Evolutionary conservation across 2,888 invertebrate genomes (phyloP).

Genomic region (Tupiocoris notatus): DNA sequence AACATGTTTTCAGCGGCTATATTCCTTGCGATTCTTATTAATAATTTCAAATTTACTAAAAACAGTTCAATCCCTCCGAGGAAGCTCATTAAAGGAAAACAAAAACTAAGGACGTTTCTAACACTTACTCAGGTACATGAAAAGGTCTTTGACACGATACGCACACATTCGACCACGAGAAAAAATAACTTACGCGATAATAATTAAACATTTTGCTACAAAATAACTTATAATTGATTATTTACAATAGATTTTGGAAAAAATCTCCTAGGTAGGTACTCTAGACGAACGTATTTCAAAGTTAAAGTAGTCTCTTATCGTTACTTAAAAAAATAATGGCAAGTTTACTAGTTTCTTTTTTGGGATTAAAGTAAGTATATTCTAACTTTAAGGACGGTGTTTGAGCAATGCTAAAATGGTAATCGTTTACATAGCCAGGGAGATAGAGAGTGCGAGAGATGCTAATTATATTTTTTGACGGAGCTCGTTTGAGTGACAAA

Average conservation of each 20-base stretch:
- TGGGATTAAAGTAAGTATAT: neutral
- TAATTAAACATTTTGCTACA: neutral
- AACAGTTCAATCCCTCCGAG: constrained; percentile 2
- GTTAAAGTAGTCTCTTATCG: neutral
- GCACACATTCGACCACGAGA: neutral
- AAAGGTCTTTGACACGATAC: constrained; percentile 21
- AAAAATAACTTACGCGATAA: neutral
- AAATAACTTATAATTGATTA: neutral
- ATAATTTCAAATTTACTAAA: neutral
- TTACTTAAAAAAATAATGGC: neutral
- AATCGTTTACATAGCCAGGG: neutral
- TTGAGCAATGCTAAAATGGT: constrained; percentile 21
- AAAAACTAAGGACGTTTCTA: constrained; percentile 15
- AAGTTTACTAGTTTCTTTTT: neutral
- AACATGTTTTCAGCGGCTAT: neutral
- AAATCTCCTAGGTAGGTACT: neutral
- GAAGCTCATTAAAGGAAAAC: neutral
- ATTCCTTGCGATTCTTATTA: neutral
- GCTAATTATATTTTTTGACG: no score
- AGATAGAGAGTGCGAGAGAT: no score
- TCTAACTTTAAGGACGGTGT: constrained; percentile 14
- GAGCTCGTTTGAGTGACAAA: no score
- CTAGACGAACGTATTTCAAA: no score
- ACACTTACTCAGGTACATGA: constrained; percentile 35
- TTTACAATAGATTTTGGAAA: neutral